These are phyloP conservation scores for Notolepis coatsorum DNA, from an alignment of 2,797 vertebrate species.

Conservation along the genomic window DNA sequence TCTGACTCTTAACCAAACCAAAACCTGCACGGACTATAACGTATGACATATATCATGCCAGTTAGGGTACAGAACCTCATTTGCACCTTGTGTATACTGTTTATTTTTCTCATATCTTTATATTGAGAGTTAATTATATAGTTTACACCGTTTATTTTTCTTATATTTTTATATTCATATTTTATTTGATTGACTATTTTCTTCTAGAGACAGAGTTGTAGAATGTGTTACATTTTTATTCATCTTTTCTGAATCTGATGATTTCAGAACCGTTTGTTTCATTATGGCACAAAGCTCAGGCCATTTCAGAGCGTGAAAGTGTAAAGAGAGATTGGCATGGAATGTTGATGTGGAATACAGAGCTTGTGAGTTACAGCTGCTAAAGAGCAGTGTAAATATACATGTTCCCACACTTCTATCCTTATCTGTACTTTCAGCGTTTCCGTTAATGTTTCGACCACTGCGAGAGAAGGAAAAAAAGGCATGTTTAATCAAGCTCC, in stretches of 20 bases:
- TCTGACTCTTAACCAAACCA: no score
- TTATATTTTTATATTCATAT: no score
- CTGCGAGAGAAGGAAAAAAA: no score
- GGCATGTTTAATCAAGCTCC: conserved; percentile 14
- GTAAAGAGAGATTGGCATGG: conserved; percentile 22
- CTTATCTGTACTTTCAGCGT: not conserved
- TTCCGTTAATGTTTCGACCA: not conserved
- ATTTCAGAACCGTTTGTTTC: conserved; percentile 40
- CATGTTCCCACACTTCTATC: not conserved
- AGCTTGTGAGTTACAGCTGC: conserved; percentile 1
- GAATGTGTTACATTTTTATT: conserved; percentile 44
- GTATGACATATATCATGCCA: no score
- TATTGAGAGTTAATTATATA: no score
- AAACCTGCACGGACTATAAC: no score
- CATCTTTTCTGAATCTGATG: conserved; percentile 54
- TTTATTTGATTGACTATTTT: no score
- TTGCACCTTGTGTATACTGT: no score
- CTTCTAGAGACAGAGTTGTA: conserved; percentile 5
- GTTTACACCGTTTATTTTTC: no score
- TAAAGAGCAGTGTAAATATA: conserved; percentile 13
- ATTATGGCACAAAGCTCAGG: conserved; percentile 17
- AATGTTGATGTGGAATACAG: conserved; percentile 21
- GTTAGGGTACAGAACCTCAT: no score
- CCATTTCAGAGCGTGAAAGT: conserved; percentile 22
- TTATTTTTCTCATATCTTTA: no score